These are phyloP conservation scores for Oopsacas minuta DNA, from an alignment of 37 sponge, comb jelly and placozoan genomes.

Conservation along the genomic window DNA sequence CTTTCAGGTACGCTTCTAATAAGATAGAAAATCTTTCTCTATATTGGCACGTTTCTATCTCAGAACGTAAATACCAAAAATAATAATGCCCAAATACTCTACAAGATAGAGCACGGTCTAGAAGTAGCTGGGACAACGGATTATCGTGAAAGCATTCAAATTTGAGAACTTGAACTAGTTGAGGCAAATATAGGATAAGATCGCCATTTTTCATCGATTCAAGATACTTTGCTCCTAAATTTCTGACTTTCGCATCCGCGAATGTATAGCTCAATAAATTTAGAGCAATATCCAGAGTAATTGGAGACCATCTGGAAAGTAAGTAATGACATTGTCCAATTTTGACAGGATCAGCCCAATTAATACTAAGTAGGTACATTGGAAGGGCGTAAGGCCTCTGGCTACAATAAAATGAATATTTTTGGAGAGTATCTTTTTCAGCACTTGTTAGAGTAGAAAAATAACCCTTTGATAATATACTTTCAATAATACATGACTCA, in stretches of 20 bases:
- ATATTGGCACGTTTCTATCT: slow-evolving; percentile 72
- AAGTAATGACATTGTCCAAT: slow-evolving; percentile 39
- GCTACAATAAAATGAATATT: not conserved
- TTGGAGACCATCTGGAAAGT: slow-evolving; percentile 40
- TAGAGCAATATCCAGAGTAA: slow-evolving; percentile 49
- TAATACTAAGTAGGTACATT: slow-evolving; percentile 54
- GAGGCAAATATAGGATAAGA: slow-evolving; percentile 47
- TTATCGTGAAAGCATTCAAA: slow-evolving; percentile 78
- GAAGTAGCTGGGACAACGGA: slow-evolving; percentile 60
- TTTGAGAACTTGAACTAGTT: slow-evolving; percentile 71
- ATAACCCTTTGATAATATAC: not conserved
- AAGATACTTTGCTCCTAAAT: slow-evolving; percentile 52
- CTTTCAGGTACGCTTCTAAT: slow-evolving; percentile 68
- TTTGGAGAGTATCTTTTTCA: slow-evolving; percentile 23
- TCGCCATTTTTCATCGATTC: slow-evolving; percentile 52
- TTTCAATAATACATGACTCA: not conserved
- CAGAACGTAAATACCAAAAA: slow-evolving; percentile 80
- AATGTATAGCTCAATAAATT: slow-evolving; percentile 65
- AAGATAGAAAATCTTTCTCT: slow-evolving; percentile 68
- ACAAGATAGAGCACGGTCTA: slow-evolving; percentile 58
- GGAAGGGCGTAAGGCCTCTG: slow-evolving; percentile 41
- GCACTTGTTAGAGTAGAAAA: not conserved
- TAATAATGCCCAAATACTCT: slow-evolving; percentile 77
- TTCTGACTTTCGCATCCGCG: slow-evolving; percentile 70
- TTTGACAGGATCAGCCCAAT: slow-evolving; percentile 59